Base-by-base conservation (phyloP, 2,888 invertebrate genomes). In the Hedya salicella region DNA sequence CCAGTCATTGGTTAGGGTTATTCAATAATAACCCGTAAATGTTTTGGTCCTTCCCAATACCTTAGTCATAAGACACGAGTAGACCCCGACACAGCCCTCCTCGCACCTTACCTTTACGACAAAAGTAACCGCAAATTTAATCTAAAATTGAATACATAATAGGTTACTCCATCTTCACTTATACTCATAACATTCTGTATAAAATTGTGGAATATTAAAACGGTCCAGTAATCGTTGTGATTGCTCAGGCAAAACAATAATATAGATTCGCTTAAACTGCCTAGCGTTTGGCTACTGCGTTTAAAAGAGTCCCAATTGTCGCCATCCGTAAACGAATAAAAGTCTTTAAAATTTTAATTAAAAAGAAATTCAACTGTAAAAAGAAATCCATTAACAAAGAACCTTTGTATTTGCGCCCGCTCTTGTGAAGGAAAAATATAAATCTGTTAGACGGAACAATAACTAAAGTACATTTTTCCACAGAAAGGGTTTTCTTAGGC, bases 261-360 rank as follows among this genome's bases (percentile, higher is more conserved):
- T 46, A 36, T 32, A 19, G 8, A 14, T 44, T 14, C 13, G 2
- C 11, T 19, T 44, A 3, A 14, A 46, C 21, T 11, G 42, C 19
- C 48, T 14, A 48, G 25, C n/a, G 48, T 50, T 57, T 50, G 42
- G 42, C 30, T 48, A 44, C 44, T 30, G 14, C 30, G 53, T 54
- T 25, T 17, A 46, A 63, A 39, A 63, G 17, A 63, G 39, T 56
- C 48, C 39, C 39, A 63, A 39, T 46, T 19, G 39, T 50, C 42
- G 39, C 16, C 21, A 30, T 8, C 56, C 49, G 42, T 63, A 42
- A 76, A 74, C 56, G 66, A 67, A 71, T 64, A 75, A 75, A 71
- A 75, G 72, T 73, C 73, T 71, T 57, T 54, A 53, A 75, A 72
- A 77, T 70, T 78, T 78, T 78, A 78, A 78, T 78, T 78, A 78